These are phyloP conservation scores for Thunnus thynnus DNA, from an alignment of 2,113 vertebrate genomes.

Conservation along the genomic window DNA sequence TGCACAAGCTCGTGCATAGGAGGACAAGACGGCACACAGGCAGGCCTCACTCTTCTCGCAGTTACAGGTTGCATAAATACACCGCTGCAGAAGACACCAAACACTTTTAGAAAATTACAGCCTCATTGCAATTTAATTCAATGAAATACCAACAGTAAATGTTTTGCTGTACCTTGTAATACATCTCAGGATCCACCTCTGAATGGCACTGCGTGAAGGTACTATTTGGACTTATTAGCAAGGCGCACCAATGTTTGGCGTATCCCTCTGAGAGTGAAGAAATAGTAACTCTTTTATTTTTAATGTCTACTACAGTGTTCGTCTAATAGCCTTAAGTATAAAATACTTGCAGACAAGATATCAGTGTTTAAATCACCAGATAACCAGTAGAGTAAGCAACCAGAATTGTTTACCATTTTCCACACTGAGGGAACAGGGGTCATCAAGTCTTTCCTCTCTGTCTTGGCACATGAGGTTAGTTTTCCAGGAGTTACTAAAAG, in stretches of 20 bases:
- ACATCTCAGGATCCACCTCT: slow-evolving; percentile 86
- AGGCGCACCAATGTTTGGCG: slow-evolving; percentile 93
- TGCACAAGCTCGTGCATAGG: slow-evolving; percentile 92
- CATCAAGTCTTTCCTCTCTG: slow-evolving; percentile 86
- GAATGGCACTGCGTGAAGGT: slow-evolving; percentile 89
- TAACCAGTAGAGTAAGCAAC: too few species aligned
- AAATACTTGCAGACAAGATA: not conserved
- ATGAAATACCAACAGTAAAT: not conserved
- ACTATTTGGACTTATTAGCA: slow-evolving; percentile 82
- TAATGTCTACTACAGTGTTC: not conserved
- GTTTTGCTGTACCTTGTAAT: slow-evolving; percentile 88
- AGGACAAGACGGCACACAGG: slow-evolving; percentile 92
- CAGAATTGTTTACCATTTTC: slow-evolving; percentile 90
- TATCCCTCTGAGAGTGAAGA: slow-evolving; percentile 85
- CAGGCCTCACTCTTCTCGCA: slow-evolving; percentile 92
- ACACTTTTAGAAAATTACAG: not conserved
- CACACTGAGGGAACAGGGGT: slow-evolving; percentile 93
- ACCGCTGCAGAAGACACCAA: slow-evolving; percentile 85
- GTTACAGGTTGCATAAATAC: slow-evolving; percentile 93
- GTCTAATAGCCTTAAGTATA: not conserved
- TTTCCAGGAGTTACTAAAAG: slow-evolving; percentile 95
- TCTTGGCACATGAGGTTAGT: slow-evolving; percentile 87
- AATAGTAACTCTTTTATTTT: not conserved
- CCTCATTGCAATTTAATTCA: not conserved
- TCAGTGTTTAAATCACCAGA: not conserved